Base-by-base conservation (phyloP, 2,113 vertebrate species). In the Lathamus discolor region DNA sequence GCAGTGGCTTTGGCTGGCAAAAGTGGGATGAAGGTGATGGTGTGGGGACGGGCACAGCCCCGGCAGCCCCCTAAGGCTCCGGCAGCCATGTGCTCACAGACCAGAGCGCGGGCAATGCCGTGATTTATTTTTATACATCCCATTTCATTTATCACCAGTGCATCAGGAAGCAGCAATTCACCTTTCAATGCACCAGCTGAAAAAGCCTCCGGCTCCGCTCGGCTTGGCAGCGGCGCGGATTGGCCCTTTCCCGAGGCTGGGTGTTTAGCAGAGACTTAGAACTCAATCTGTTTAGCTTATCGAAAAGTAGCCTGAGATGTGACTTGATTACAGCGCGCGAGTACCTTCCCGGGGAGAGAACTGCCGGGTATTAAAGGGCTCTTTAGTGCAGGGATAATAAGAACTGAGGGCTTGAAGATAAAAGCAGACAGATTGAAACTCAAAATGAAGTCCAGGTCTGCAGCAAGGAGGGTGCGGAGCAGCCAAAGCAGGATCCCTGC, bases 271-370 rank as follows among this genome's bases (percentile, higher is more conserved):
- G 77, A 72, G 86, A 68, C 81, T 92, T 12, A 31, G 81, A 41
- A 79, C 89, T 91, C 93, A 72, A 89, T 75, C 92, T 91, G 86
- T 82, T 90, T 43, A 64, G 55, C 61, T 95, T 69, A 87, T 44
- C 22, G 0, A 80, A 83, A 93, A 92, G 92, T 52, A 94, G 95
- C 84, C 89, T 48, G 81, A 84, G 96, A 93, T 95, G 95, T 89
- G 93, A 75, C 89, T 95, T 84, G 96, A 93, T 95, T 95, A 78
- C 93, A 78, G 88, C 8, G 5, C 41, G 80, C 80, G 6, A 89
- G 83, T 15, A 5, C 73, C 63, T 94, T 90, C 92, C 93, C 41
- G 59, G 84, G 91, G 95, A 92, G 94, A 92, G 93, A 96, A 89
- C 74, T 62, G 75, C 57, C 37, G 33, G 78, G 44, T 94, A 87